Conservation (phyloP, 2,113 vertebrate genomes). For the Brachyistius frenatus region DNA sequence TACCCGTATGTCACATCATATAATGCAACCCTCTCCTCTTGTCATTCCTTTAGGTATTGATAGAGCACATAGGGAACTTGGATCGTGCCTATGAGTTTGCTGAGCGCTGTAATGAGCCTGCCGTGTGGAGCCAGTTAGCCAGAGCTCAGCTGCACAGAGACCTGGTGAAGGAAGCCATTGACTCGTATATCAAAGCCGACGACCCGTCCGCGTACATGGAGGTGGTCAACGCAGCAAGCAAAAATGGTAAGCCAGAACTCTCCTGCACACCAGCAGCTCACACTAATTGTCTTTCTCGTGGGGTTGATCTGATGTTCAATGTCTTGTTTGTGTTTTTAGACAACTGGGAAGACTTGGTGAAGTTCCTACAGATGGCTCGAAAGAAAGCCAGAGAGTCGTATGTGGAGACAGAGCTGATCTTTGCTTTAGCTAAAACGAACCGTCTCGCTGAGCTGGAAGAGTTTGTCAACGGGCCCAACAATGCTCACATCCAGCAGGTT, state of each 20-base stretch:
- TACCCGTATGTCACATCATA: not conserved
- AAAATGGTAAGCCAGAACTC: conserved; percentile 84
- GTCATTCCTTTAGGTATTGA: conserved; percentile 85
- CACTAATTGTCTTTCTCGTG: too few species aligned
- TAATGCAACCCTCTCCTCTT: not conserved
- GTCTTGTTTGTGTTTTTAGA: conserved; percentile 77
- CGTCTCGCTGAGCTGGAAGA: conserved; percentile 92
- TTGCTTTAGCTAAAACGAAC: conserved; percentile 93
- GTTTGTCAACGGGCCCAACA: conserved; percentile 93
- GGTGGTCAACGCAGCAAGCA: conserved; percentile 90
- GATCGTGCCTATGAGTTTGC: conserved; percentile 94
- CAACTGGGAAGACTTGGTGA: conserved; percentile 95
- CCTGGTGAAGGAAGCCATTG: conserved; percentile 93
- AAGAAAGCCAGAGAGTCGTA: conserved; percentile 92
- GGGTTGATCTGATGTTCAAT: not conserved
- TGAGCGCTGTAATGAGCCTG: conserved; percentile 90
- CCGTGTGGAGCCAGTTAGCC: conserved; percentile 92
- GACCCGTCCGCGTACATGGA: conserved; percentile 92
- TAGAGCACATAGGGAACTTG: conserved; percentile 91
- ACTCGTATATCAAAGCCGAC: conserved; percentile 92
- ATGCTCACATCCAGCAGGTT: conserved; percentile 94
- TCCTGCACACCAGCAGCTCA: not conserved
- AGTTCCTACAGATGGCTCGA: conserved; percentile 94
- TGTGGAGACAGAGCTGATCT: conserved; percentile 93
- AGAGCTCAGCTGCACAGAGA: conserved; percentile 90